Base-by-base conservation (phyloP, 2,797 vertebrate genomes). In the Poecile montanus region DNA sequence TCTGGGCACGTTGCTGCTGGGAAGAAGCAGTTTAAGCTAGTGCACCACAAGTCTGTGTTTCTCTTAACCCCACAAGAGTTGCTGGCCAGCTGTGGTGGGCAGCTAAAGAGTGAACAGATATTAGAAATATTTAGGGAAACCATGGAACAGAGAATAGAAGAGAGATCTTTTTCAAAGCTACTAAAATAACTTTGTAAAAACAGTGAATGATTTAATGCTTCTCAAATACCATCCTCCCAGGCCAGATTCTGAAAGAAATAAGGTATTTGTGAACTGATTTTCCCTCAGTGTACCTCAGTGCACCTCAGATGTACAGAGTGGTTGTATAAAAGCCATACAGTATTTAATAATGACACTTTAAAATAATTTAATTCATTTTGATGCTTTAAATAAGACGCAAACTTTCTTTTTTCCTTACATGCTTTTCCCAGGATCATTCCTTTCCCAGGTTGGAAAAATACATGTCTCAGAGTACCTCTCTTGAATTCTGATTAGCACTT, bases 381-480 rank as follows among this genome's bases (percentile, higher is more conserved):
- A 11, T 66, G 15, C 61, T 91, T 71, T 65, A 67, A 79, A 68
- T 44, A 42, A 62, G 50, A 19, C 38, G 7, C 79, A 93, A 73
- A 58, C 2, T 71, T 51, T 14, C 0, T 61, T 84, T 78, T 75
- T 71, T 44, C 27, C 4, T 75, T 62, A 3, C 34, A 26, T 71
- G 13, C 47, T 88, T 93, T 84, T 90, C 65, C 44, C 21, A 56
- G 53, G 32, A 57, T 66, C 29, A 22, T 57, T 79, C 23, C 6
- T 67, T 79, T 67, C 29, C 29, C 89, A 91, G 54, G 62, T 89
- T 91, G 73, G 89, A 93, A 95, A 90, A 74, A 95, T 61, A 88
- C 80, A 63, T 36, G 60, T 94, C 63, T 54, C 71, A 10, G 90
- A 76, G 72, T 85, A 82, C 81, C 73, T 77, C 84, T 68, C 81